Evolutionary conservation across 2,888 invertebrate genomes (phyloP).

Genomic region (Athrips mouffetella): DNA sequence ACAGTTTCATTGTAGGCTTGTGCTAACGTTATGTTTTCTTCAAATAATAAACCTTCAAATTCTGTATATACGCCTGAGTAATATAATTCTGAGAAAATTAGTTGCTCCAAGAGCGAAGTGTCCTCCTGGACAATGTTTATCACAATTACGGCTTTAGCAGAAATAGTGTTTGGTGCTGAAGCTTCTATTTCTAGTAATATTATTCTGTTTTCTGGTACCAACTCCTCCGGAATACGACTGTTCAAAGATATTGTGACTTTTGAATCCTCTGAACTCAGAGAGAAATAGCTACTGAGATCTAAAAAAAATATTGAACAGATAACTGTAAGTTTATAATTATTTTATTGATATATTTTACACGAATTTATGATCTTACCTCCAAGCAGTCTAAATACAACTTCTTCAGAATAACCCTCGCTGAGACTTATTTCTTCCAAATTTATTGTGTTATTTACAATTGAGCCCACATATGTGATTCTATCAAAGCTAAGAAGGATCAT

Average conservation of each 20-base stretch:
- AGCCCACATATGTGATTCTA: neutral
- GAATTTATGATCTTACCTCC: too few species aligned
- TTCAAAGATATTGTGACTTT: conserved; percentile 21
- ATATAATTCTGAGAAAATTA: neutral
- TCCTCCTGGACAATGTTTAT: conserved; percentile 25
- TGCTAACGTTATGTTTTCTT: neutral
- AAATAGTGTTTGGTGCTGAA: conserved; percentile 24
- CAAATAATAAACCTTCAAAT: neutral
- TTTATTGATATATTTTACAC: too few species aligned
- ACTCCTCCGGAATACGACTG: conserved; percentile 30
- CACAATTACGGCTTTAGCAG: conserved; percentile 35
- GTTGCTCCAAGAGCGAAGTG: neutral
- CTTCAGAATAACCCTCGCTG: neutral
- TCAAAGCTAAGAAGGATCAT: conserved; percentile 1
- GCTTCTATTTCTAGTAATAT: conserved; percentile 35
- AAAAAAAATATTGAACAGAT: too few species aligned
- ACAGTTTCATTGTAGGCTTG: neutral
- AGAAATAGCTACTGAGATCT: conserved; percentile 23
- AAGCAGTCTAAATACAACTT: neutral
- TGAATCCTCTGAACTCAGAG: conserved; percentile 12
- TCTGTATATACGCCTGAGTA: conserved; percentile 1
- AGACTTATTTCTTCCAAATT: neutral
- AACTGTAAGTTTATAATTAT: too few species aligned
- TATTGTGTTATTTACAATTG: neutral
- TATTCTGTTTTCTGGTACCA: conserved; percentile 30